Evolutionary conservation across 2,888 invertebrate genomes (phyloP), one percentile per base, ranked within the genome.

Genomic region (Heliconius erato): DNA sequence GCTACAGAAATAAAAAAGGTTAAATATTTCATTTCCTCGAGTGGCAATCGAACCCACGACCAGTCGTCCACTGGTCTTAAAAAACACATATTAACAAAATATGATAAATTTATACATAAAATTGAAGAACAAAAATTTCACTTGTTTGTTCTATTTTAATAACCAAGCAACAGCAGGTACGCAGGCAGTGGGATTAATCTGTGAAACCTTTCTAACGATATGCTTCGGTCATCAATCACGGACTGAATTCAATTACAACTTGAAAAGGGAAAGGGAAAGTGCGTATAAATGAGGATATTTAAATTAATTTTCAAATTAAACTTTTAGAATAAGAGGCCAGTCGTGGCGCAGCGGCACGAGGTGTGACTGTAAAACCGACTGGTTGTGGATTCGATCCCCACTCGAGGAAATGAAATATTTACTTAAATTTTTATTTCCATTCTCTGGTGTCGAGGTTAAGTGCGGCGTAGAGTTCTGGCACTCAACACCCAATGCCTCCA

Each of bases 241-340:
- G 65, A 40, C 69, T 49, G 63, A 77, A 81, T 81, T 81, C 76
- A 71, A 81, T 69, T 81, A 80, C 23, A n/a, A 74, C 49, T 59
- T 69, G 40, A 40, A 76, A 80, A 80, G 54, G 65, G 74, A 49
- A 44, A 67, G 26, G 65, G 74, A 49, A 44, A 67, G 26, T 67
- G 77, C 77, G 67, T 78, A 23, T 78, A 28, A 78, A 67, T 68
- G 14, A 44, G 44, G 32, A n/a, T n/a, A 7, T 76, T 76, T 63
- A 40, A 63, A 63, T 76, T 3, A 35, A 63, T 35, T 63, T 76
- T 76, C 7, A n/a, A 40, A 19, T 54, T 23, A 32, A 32, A 32
- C 3, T 11, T 59, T 74, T 23, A n/a, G 12, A 59, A 40, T 40
- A 11, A 11, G 40, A 40, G 40, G 7, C 35, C 35, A 9, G 9